Percentiles rank a stretch among this genome's conserved stretches.
Evolutionary conservation across 2,888 invertebrate species (phyloP).

Genomic region (Trachelus tabidus): DNA sequence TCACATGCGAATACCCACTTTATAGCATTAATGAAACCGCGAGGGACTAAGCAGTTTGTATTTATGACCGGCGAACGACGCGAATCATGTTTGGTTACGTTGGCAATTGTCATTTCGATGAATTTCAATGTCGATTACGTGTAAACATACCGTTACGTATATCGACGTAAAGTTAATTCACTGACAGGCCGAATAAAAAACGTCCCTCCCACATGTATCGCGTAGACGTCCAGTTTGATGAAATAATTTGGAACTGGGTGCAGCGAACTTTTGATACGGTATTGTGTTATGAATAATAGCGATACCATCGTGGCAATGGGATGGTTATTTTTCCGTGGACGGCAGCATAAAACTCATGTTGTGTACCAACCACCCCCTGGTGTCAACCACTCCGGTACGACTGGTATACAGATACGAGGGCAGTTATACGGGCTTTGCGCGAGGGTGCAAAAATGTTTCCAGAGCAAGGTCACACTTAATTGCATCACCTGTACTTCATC

Average conservation of each 20-base stretch:
- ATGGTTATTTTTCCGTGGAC: neutral
- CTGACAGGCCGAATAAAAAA: neutral
- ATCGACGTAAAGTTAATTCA: neutral
- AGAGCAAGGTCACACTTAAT: conserved; percentile 59
- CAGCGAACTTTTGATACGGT: neutral
- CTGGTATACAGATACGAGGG: neutral
- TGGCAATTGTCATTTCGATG: neutral
- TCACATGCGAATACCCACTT: neutral
- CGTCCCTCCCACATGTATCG: neutral
- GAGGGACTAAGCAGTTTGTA: conserved; percentile 7
- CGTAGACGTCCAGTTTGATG: neutral
- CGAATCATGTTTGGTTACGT: neutral
- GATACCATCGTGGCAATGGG: neutral
- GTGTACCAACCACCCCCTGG: neutral
- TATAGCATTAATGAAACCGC: conserved; percentile 3
- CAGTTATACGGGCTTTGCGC: conserved; percentile 11
- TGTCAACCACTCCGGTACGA: neutral
- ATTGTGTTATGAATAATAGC: neutral
- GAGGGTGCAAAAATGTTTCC: conserved; percentile 54
- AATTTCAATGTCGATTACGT: neutral
- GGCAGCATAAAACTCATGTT: neutral
- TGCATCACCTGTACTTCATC: conserved; percentile 58
- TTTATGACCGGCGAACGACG: neutral
- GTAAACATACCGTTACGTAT: neutral
- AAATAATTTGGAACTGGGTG: neutral